Percentiles rank a stretch among this genome's conserved stretches.
Conservation (phyloP, 2,888 invertebrate genomes). For the Lomographa bimaculata region DNA sequence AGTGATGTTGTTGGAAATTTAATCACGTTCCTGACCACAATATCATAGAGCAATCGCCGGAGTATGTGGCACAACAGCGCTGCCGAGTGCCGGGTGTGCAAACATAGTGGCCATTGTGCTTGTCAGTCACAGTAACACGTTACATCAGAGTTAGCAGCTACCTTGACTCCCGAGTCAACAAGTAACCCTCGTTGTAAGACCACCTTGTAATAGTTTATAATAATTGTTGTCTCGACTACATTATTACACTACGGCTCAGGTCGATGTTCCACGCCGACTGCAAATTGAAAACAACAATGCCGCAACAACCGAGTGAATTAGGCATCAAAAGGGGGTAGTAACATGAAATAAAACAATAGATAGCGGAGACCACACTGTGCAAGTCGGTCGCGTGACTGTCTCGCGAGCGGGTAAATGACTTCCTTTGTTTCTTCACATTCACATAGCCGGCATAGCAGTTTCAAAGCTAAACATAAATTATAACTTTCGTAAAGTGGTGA, state of each 20-base stretch:
- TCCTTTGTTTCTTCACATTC: slow-evolving; percentile 73
- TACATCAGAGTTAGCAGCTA: slow-evolving; percentile 59
- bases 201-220: slow-evolving; percentile 55
- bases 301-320: slow-evolving; percentile 37
- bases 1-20: slow-evolving; percentile 57
- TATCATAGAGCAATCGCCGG: slow-evolving; percentile 52
- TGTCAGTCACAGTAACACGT: slow-evolving; percentile 54
- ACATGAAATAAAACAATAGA: slow-evolving; percentile 57
- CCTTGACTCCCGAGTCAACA: slow-evolving; percentile 55
- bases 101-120: slow-evolving; percentile 70
- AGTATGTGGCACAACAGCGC: slow-evolving; percentile 47
- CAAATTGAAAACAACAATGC: slow-evolving; percentile 23
- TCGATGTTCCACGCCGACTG: slow-evolving; percentile 14
- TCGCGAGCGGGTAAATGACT: slow-evolving; percentile 68
- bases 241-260: slow-evolving; percentile 18
- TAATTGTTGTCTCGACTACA: slow-evolving; percentile 32
- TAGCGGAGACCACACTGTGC: slow-evolving; percentile 49
- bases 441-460: slow-evolving; percentile 59
- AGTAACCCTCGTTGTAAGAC: slow-evolving; percentile 47
- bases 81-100: slow-evolving; percentile 50
- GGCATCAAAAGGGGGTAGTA: slow-evolving; percentile 39
- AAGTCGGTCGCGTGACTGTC: slow-evolving; percentile 70
- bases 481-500: slow-evolving; percentile 53
- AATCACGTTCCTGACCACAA: slow-evolving; percentile 59
- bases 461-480: slow-evolving; percentile 52